phyloP scores from a whole-genome alignment of 2,797 vertebrate species.

The Rallus crepitans region DNA sequence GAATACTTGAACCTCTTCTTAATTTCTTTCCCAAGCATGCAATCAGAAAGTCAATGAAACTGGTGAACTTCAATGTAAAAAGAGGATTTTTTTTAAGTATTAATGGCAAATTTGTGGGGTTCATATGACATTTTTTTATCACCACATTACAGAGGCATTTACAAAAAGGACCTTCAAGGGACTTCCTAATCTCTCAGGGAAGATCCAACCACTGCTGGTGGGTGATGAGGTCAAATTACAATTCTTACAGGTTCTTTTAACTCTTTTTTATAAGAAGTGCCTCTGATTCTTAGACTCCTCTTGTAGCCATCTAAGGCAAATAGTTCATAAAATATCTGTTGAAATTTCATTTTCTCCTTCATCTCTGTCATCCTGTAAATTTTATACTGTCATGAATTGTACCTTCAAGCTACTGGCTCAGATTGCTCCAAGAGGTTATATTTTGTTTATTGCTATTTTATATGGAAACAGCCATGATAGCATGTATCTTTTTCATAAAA shows the following conservation, averaged over 20 bases:
- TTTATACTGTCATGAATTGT: background rate
- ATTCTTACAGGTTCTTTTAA: background rate
- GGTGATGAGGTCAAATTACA: background rate
- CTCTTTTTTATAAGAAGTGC: background rate
- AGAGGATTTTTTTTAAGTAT: background rate
- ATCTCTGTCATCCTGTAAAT: background rate
- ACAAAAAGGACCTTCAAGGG: background rate
- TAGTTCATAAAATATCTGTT: background rate
- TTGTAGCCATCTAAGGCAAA: background rate
- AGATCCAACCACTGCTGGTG: background rate
- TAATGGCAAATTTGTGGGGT: background rate
- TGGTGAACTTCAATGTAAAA: background rate
- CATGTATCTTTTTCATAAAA: background rate
- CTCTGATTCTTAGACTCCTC: background rate
- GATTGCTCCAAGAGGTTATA: background rate
- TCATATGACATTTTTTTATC: background rate
- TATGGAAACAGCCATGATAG: background rate
- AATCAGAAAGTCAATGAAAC: background rate
- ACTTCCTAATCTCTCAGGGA: background rate
- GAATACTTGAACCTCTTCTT: background rate
- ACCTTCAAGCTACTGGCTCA: background rate
- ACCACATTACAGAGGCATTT: background rate
- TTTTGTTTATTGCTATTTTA: background rate
- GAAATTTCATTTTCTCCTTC: background rate
- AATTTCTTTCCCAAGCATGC: background rate